Base-by-base conservation (phyloP, 1,140 invertebrate species). In the Megalopta genalis region DNA sequence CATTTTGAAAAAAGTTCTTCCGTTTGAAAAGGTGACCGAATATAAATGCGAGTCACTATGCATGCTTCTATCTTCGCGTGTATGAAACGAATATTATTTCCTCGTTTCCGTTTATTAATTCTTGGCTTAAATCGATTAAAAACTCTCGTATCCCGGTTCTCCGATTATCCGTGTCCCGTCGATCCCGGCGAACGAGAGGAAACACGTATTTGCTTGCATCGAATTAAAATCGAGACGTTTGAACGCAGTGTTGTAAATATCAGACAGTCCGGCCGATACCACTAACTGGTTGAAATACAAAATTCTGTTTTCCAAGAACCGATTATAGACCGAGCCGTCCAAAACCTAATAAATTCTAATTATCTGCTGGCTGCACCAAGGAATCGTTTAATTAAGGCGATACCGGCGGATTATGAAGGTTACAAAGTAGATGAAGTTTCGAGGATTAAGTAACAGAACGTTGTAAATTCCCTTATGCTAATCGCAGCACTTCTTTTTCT, bases 301-400 rank as follows among this genome's bases (percentile, higher is more conserved):
- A 54, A 52, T 64, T 16, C 0, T 18, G 39, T 57, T 59, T 37
- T 49, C 67, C 39, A 10, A n/a, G 67, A 54, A 64, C 16, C 68
- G 42, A 77, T 71, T 42, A 57, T n/a, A 57, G 18, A 8, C 37
- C 52, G 6, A 77, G 14, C 18, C 42, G 14, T 37, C 68, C 10
- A 64, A 72, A 69, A 64, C 25, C 37, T 25, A 42, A 71, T 77
- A 71, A 77, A 77, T 71, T 71, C 59, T 72, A 77, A 72, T 77
- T 72, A 77, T 72, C 59, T 42, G 14, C 27, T 49, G 18, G 16
- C 25, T 25, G 6, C 8, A 10, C 8, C 21, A 16, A 52, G 7
- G 65, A 25, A 62, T 72, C 59, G 32, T 25, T 77, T 64, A 72
- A 77, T 77, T 77, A 77, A 77, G 62, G 32, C 59, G 70, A 49